Evolutionary conservation across 2,888 invertebrate genomes (phyloP), one percentile per base, ranked within the genome.

Genomic region (Hemaris fuciformis): DNA sequence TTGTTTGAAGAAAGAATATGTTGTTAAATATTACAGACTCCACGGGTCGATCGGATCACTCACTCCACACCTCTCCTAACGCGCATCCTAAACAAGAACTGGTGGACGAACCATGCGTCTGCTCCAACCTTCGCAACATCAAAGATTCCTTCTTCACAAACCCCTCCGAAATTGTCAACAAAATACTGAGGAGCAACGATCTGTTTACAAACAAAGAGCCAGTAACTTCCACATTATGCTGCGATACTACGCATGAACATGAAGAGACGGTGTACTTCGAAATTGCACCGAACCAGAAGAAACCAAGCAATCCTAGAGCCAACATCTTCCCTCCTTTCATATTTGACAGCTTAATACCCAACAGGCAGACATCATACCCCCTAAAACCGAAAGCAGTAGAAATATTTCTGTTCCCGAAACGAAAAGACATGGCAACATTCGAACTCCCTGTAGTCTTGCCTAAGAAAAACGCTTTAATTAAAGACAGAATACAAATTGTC

Each of bases 201-300:
- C 65, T 88, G 0, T 87, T 90, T 65, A 76, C 65, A 10, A 75
- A 75, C 61, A 86, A 81, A 64, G 84, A 87, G 6, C 79, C 82
- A 4, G 22, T 70, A 1, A 71, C 76, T 2, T 88, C 89, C 0
- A 64, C 79, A 0, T 60, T 79, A 7, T 91, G 91, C 66, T 91
- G 91, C 64, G 83, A 85, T 15, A n/a, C n/a, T n/a, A 89, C 91
- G 1, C 87, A 85, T 59, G 91, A 89, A 84, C 81, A 83, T 38
- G 89, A 90, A 64, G 84, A 86, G 6, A 80, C 82, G 2, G 67
- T 88, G 1, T 74, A 82, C 45, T 78, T 89, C 1, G 88, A 91
- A 63, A 69, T 88, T 10, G 68, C 72, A 2, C 79, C 86, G 0
- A 85, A 79, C 63, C 71, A 73, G 57, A 71, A 64, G 31, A 25